Percentiles rank a stretch among this genome's conserved stretches.
phyloP scores from a whole-genome alignment of 2,113 vertebrate species.

The Myrmecobius fasciatus region DNA sequence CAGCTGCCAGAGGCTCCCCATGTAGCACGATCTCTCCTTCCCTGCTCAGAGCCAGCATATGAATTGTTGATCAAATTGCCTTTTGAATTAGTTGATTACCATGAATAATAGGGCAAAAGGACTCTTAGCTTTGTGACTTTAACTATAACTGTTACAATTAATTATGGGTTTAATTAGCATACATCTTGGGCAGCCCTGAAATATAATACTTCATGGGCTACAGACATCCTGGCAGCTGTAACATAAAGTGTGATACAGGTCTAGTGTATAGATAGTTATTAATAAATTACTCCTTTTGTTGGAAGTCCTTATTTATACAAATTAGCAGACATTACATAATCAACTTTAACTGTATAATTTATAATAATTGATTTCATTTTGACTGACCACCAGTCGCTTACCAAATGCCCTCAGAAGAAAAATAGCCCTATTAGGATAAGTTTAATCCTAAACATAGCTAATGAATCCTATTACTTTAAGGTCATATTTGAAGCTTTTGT shows the following conservation, averaged over 20 bases:
- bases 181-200: conserved; percentile 89
- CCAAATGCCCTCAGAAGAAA: conserved; percentile 92
- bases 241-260: conserved; percentile 86
- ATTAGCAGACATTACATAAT: conserved; percentile 95
- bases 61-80: conserved; percentile 96
- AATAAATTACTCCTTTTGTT: conserved; percentile 94
- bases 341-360: conserved; percentile 96
- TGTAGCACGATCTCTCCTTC: conserved; percentile 82
- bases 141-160: conserved; percentile 97
- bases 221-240: conserved; percentile 89
- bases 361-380: conserved; percentile 99
- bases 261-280: conserved; percentile 94
- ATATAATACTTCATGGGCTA: conserved; percentile 94
- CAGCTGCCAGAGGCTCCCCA: conserved; percentile 90
- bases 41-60: conserved; percentile 85
- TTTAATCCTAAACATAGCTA: conserved; percentile 99
- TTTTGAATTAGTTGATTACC: conserved; percentile 95
- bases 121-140: conserved; percentile 93
- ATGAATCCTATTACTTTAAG: conserved; percentile 97
- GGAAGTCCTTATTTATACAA: conserved; percentile 96
- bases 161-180: conserved; percentile 97
- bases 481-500: conserved; percentile 99
- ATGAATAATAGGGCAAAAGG: conserved; percentile 92
- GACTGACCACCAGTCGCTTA: conserved; percentile 92
- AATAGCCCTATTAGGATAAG: conserved; percentile 99